A percentile compares a stretch with the other conserved stretches of the same genome.
phyloP scores from a whole-genome alignment of 1,140 invertebrate genomes.

The Drosophila kohkoa region DNA sequence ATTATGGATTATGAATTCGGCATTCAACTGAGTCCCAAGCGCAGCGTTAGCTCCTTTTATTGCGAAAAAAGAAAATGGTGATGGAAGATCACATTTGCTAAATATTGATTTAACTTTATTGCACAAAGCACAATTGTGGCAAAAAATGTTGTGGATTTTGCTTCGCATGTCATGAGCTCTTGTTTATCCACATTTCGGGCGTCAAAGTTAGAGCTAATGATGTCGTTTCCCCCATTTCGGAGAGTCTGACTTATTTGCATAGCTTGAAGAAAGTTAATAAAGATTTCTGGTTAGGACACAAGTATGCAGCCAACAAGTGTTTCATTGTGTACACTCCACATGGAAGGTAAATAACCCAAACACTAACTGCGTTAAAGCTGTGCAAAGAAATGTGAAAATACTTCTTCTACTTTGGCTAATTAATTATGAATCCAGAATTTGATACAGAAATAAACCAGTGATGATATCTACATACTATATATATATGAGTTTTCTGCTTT shows the following conservation, averaged over 20 bases:
- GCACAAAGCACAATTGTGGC: slow-evolving; percentile 7
- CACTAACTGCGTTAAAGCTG: slow-evolving; percentile 18
- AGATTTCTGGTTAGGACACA: slow-evolving; percentile 26
- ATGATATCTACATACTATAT: not conserved
- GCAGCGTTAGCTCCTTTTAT: slow-evolving; percentile 34
- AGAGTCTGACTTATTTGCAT: slow-evolving; percentile 9
- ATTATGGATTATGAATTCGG: slow-evolving; percentile 30
- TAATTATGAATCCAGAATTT: not conserved
- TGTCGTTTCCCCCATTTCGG: not conserved
- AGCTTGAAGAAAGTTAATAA: slow-evolving; percentile 41
- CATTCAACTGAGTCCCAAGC: slow-evolving; percentile 31
- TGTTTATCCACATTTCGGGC: slow-evolving; percentile 25
- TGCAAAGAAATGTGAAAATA: slow-evolving; percentile 18
- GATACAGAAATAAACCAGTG: slow-evolving; percentile 1
- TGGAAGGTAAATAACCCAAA: slow-evolving; percentile 8
- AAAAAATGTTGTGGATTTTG: not conserved
- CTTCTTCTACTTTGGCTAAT: not conserved
- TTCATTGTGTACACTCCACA: slow-evolving; percentile 15
- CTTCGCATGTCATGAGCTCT: not conserved
- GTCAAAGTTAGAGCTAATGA: slow-evolving; percentile 13
- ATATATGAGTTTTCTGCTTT: not conserved
- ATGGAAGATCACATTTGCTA: not conserved
- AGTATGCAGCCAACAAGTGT: slow-evolving; percentile 29
- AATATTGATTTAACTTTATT: slow-evolving; percentile 36
- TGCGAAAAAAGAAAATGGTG: slow-evolving; percentile 9